Evolutionary conservation across 2,797 vertebrate species (phyloP).

Genomic region (Chelmon rostratus): DNA sequence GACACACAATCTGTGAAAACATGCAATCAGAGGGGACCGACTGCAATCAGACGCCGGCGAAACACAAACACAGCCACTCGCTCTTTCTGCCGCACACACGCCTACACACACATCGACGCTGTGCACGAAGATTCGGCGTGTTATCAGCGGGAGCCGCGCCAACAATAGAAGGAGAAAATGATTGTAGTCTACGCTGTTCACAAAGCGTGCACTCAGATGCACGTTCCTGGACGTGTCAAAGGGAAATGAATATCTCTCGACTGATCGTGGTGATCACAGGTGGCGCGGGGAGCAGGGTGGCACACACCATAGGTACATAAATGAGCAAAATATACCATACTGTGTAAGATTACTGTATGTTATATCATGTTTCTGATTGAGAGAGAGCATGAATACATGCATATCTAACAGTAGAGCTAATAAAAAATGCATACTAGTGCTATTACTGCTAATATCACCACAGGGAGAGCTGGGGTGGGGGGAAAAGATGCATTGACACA

Average conservation of each 20-base stretch:
- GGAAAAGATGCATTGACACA: constrained; percentile 22
- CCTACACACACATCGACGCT: background rate
- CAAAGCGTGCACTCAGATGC: constrained; percentile 30
- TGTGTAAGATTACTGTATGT: constrained; percentile 41
- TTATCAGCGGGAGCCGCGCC: constrained; percentile 35
- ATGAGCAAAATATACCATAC: background rate
- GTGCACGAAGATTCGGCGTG: constrained; percentile 28
- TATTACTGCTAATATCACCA: constrained; percentile 56
- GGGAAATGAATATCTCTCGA: constrained; percentile 44
- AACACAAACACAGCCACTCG: constrained; percentile 13
- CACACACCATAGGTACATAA: constrained; percentile 7
- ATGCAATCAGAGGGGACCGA: constrained; percentile 46
- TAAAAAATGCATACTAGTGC: constrained; percentile 43
- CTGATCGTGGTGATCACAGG: constrained; percentile 16
- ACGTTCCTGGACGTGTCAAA: constrained; percentile 58
- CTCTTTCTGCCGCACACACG: background rate
- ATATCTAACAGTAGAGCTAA: constrained; percentile 29
- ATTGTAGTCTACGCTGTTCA: constrained; percentile 22
- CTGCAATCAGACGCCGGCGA: constrained; percentile 46
- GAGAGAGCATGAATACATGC: constrained; percentile 51
- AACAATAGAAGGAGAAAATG: constrained; percentile 39
- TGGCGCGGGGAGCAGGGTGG: constrained; percentile 11
- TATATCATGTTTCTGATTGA: constrained; percentile 58
- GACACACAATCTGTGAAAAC: constrained; percentile 22
- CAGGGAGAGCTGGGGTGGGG: constrained; percentile 22